phyloP scores from a whole-genome alignment of 2,888 invertebrate genomes.

The Clistopyga incitator region DNA sequence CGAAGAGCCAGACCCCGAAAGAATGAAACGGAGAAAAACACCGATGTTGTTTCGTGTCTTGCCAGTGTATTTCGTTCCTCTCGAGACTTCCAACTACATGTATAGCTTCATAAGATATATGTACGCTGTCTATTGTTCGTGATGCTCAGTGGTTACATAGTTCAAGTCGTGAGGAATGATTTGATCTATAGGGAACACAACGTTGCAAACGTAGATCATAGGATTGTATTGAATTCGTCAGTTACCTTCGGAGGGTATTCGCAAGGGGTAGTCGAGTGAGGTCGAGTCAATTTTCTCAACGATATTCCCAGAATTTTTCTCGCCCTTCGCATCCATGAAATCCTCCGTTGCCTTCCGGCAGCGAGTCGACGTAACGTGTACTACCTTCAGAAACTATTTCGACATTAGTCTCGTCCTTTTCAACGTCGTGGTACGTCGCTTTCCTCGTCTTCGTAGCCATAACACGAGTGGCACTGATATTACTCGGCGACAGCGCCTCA shows the following conservation, averaged over 20 bases:
- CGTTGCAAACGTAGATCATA: constrained; percentile 26
- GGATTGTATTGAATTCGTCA: constrained; percentile 33
- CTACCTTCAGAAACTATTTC: neutral
- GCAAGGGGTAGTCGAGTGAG: neutral
- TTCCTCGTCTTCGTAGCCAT: constrained; percentile 8
- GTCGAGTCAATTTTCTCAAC: constrained; percentile 39
- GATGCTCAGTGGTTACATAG: neutral
- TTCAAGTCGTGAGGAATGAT: constrained; percentile 52
- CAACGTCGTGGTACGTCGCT: neutral
- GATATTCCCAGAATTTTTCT: constrained; percentile 25
- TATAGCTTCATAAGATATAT: constrained; percentile 12
- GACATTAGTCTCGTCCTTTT: constrained; percentile 16
- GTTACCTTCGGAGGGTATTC: neutral
- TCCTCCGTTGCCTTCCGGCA: constrained; percentile 1
- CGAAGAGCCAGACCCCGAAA: constrained; percentile 12
- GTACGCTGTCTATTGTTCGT: neutral
- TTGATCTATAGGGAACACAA: constrained; percentile 28
- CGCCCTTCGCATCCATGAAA: neutral
- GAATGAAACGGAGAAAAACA: constrained; percentile 30
- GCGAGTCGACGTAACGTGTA: neutral
- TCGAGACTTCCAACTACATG: constrained; percentile 6
- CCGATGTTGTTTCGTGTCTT: constrained; percentile 48
- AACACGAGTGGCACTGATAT: constrained; percentile 20
- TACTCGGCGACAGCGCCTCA: constrained; percentile 9
- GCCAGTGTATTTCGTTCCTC: constrained; percentile 41